Evolutionary conservation across 2,113 vertebrate species (phyloP).

Genomic region (Dissostichus mawsoni): DNA sequence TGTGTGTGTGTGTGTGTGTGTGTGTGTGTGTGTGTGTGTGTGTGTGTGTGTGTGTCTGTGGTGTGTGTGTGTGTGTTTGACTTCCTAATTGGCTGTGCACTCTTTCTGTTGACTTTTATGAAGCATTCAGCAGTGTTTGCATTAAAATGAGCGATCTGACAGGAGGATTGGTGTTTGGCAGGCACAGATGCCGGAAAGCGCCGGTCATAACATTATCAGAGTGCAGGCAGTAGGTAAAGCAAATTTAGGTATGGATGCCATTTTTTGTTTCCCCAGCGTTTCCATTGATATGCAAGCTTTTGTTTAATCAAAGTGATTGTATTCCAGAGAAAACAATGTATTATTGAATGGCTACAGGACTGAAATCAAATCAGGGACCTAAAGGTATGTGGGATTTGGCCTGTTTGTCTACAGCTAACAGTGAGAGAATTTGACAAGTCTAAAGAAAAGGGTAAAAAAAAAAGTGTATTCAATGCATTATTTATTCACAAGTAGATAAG

Average conservation of each 20-base stretch:
- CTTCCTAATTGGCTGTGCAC: constrained; percentile 39
- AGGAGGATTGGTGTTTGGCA: constrained; percentile 37
- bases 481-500: not conserved
- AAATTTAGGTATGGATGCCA: constrained; percentile 15
- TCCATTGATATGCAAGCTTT: constrained; percentile 12
- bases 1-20: not conserved
- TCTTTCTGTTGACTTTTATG: constrained; percentile 38
- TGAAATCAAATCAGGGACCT: constrained; percentile 3
- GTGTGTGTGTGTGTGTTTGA: constrained; percentile 17
- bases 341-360: not conserved
- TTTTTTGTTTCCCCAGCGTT: constrained; percentile 16
- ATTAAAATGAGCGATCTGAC: constrained; percentile 42
- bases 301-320: constrained; percentile 26
- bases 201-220: constrained; percentile 33
- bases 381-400: not conserved
- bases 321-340: constrained; percentile 15
- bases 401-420: not conserved
- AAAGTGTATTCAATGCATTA: not conserved
- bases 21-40: not conserved
- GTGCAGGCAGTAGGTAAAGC: not conserved
- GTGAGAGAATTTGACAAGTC: not conserved
- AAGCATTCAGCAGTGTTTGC: constrained; percentile 19
- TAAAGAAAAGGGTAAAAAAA: not conserved
- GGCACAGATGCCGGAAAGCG: not conserved
- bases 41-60: not conserved